Evolutionary conservation across 2,888 invertebrate species (phyloP), one percentile per base, ranked within the genome.

Genomic region (Neuroscelio doddi): DNA sequence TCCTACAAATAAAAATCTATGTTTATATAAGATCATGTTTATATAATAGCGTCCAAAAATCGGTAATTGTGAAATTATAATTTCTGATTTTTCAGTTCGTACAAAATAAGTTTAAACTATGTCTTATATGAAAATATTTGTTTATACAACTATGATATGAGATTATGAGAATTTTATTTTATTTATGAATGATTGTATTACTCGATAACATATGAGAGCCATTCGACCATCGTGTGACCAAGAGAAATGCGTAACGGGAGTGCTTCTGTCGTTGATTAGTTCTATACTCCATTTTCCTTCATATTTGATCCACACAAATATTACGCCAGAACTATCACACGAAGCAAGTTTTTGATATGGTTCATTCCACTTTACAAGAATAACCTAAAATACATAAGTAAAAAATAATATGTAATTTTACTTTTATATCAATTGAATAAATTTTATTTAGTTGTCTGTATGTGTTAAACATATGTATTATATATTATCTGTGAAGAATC

Each of bases 291-390:
- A 99, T 38, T 98, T 90, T 34, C 97, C 98, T 83, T 99, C 98
- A 86, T 98, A 98, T 85, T 98, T 97, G 80, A 98, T 97, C 98
- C 98, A 99, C 17, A 99, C 98, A 86, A 98, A 98, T 82, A 98
- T 98, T 57, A 98, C 96, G 1, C 98, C 98, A 1, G 95, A 95
- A 78, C 94, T 94, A 88, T 98, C 98, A 86, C 98, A 98, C 3
- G 97, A 97, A 3, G 98, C 98, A 74, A 98, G 86, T 86, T 98
- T 98, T 86, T 97, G 97, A 85, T 97, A 98, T 0, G 97, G 96
- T 84, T 96, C 96, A 87, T 98, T 98, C 98, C 98, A 98, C 86
- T 96, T 95, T 27, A 98, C 98, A 57, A 98, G 87, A 72, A 94
- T 95, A 57, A 96, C 94, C 96, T 96, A 85, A 26, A 61, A 69